Percentiles rank a stretch among this genome's conserved stretches.
These are phyloP conservation scores for Hemitrygon akajei DNA, from an alignment of 2,797 vertebrate species.

Conservation along the genomic window DNA sequence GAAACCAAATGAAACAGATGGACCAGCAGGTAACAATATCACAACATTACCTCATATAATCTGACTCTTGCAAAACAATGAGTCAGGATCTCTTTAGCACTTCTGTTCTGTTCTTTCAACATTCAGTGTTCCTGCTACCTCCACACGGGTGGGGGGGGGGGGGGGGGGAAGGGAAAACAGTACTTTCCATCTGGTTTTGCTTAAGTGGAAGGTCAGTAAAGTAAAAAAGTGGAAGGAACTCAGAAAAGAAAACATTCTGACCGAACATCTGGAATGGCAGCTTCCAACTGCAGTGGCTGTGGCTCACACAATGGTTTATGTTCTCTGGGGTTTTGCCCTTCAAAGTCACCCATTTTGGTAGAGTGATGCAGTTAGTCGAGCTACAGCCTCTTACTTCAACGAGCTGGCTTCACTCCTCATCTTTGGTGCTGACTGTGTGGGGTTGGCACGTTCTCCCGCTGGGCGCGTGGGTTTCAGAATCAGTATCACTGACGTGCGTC, in stretches of 20 bases:
- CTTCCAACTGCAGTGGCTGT: no score
- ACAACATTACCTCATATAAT: neutral
- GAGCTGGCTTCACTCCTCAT: no score
- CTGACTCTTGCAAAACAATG: neutral
- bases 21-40: neutral
- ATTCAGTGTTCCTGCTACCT: neutral
- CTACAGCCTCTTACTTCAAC: no score
- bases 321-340: neutral
- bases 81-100: neutral
- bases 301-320: neutral
- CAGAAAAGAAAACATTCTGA: no score
- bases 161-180: neutral
- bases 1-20: neutral
- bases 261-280: neutral
- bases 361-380: no score
- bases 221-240: no score
- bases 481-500: no score
- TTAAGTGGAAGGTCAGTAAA: neutral
- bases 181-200: neutral
- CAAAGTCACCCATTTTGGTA: no score
- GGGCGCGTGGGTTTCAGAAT: no score
- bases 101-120: neutral
- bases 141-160: accelerated
- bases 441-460: no score
- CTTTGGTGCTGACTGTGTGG: no score